Evolutionary conservation across 2,113 vertebrate species (phyloP).

Genomic region (Dascyllus trimaculatus): DNA sequence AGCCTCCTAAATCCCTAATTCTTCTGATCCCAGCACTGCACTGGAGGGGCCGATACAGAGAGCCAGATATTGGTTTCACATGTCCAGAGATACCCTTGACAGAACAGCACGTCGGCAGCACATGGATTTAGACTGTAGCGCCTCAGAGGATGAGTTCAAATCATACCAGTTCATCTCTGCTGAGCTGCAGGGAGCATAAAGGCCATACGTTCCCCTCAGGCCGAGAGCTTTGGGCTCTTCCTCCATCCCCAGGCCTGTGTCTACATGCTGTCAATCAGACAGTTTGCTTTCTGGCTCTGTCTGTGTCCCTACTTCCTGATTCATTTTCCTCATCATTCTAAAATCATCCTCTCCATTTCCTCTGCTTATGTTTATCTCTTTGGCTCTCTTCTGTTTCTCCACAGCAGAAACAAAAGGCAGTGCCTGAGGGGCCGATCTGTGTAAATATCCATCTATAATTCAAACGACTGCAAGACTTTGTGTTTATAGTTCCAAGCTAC

Average conservation of each 20-base stretch:
- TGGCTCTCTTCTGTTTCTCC: constrained; percentile 31
- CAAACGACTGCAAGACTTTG: constrained; percentile 46
- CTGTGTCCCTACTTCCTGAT: constrained; percentile 19
- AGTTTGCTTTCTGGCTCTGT: constrained; percentile 36
- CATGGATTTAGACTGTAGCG: constrained; percentile 1
- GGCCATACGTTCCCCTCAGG: not conserved
- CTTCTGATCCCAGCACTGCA: constrained; percentile 19
- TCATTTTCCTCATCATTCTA: constrained; percentile 25
- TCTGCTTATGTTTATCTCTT: constrained; percentile 28
- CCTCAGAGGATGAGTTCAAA: constrained; percentile 18
- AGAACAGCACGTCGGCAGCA: constrained; percentile 20
- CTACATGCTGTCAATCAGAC: constrained; percentile 9
- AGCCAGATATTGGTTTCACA: constrained; percentile 17
- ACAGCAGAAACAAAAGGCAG: constrained; percentile 49
- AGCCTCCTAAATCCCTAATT: not conserved
- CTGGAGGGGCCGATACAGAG: not conserved
- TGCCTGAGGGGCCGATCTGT: constrained; percentile 48
- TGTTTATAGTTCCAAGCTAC: constrained; percentile 46
- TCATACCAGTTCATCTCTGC: constrained; percentile 30
- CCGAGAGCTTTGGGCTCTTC: not conserved
- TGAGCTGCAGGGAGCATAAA: constrained; percentile 9
- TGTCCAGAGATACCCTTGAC: constrained; percentile 11
- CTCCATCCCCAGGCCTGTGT: constrained; percentile 8
- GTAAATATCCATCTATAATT: constrained; percentile 75
- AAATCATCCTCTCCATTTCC: constrained; percentile 2